These are phyloP conservation scores for Vanessa tameamea DNA, from an alignment of 1,140 invertebrate species.

Conservation along the genomic window DNA sequence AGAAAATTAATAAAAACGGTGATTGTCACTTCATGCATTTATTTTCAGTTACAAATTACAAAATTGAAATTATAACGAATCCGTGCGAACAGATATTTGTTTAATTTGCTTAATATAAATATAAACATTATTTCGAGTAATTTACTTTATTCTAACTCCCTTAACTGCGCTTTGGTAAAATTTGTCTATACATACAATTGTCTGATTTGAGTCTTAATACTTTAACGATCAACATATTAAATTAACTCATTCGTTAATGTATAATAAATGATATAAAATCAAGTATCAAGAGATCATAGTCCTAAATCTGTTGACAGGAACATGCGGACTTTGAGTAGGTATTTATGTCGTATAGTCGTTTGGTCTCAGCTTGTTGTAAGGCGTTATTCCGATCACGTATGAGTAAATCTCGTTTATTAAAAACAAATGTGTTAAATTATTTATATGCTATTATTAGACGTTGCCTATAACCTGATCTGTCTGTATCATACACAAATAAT, in stretches of 20 bases:
- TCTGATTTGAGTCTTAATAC: background rate
- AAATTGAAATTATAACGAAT: too few relatives aligned
- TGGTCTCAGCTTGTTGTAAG: conserved; percentile 52
- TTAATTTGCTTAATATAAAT: too few relatives aligned
- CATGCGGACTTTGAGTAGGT: conserved; percentile 55
- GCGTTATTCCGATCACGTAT: conserved; percentile 64
- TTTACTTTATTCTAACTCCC: too few relatives aligned
- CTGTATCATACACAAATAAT: too few relatives aligned
- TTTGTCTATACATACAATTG: too few relatives aligned
- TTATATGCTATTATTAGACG: background rate
- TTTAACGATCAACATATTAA: background rate
- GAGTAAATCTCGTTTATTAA: conserved; percentile 57
- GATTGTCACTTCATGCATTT: too few relatives aligned
- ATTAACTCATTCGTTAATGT: background rate
- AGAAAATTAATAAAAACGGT: too few relatives aligned
- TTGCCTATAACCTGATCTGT: too few relatives aligned
- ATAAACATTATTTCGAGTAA: too few relatives aligned
- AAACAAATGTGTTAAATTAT: conserved; percentile 44
- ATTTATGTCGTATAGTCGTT: conserved; percentile 58
- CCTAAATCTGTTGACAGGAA: conserved; percentile 33
- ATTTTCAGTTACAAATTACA: too few relatives aligned
- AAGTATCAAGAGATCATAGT: conserved; percentile 53
- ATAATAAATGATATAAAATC: background rate
- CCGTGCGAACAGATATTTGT: too few relatives aligned
- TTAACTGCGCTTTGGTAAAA: too few relatives aligned